phyloP scores from a whole-genome alignment of 2,888 invertebrate species.

The Idaea aversata region DNA sequence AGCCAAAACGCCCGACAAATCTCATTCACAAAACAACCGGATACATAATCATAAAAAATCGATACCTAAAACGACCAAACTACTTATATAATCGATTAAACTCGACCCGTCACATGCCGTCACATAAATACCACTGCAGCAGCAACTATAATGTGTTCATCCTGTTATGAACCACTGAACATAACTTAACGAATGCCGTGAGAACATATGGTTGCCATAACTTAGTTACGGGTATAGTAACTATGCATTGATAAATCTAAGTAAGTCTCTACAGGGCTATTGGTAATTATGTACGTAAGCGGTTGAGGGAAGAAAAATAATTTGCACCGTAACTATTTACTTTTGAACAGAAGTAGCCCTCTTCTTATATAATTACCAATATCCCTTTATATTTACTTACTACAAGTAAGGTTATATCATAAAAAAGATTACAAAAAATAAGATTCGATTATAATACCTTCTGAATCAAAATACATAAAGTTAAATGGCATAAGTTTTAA shows the following conservation, averaged over 20 bases:
- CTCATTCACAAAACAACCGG: neutral
- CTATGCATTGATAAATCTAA: neutral
- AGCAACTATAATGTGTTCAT: neutral
- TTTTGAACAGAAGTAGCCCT: no score
- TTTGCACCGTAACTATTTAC: no score
- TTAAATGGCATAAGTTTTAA: no score
- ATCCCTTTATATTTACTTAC: no score
- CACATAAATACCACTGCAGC: neutral
- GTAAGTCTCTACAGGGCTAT: neutral
- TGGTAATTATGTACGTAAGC: no score
- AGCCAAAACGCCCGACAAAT: no score
- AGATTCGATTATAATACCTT: no score
- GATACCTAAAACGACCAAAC: neutral
- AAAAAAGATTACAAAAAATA: no score
- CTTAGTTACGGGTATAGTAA: neutral
- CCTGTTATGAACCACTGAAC: neutral
- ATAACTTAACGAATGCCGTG: neutral
- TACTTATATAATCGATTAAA: neutral
- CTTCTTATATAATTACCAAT: no score
- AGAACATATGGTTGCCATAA: neutral
- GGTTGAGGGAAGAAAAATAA: no score
- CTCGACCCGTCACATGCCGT: neutral
- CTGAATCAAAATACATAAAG: no score
- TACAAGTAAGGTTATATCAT: no score
- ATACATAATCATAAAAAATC: neutral